These are phyloP conservation scores for Notolabrus celidotus DNA, from an alignment of 2,797 vertebrate genomes.

Conservation along the genomic window DNA sequence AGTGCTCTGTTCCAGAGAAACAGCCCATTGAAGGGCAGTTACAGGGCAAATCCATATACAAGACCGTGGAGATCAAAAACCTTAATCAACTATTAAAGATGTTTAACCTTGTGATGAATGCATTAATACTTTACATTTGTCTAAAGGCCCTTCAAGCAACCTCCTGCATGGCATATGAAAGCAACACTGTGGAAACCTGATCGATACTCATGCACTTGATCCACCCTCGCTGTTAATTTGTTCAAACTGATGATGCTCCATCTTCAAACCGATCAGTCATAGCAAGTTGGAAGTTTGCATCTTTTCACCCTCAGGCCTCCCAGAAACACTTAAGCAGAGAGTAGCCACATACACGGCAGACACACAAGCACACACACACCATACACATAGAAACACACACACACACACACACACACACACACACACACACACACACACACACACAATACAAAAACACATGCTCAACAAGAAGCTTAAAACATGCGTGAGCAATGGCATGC, in stretches of 20 bases:
- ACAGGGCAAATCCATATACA: background rate
- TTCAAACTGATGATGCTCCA: background rate
- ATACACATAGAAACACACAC: slow-evolving; percentile 16
- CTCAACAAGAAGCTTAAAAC: slow-evolving; percentile 20
- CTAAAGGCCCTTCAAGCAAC: slow-evolving; percentile 1
- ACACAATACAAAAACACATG: background rate
- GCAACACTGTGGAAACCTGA: slow-evolving; percentile 7
- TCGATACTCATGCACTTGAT: slow-evolving; percentile 2
- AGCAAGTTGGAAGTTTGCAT: background rate
- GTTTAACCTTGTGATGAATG: slow-evolving; percentile 17
- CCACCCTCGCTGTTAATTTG: background rate
- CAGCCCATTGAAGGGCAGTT: slow-evolving; percentile 10
- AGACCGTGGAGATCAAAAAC: slow-evolving; percentile 15
- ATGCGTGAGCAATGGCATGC: slow-evolving; percentile 55
- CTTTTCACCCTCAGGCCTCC: background rate
- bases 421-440: slow-evolving; percentile 16
- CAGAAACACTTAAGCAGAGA: slow-evolving; percentile 1
- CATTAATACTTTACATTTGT: background rate
- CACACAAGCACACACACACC: background rate
- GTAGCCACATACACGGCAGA: background rate
- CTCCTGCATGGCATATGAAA: background rate
- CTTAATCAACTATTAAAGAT: slow-evolving; percentile 1
- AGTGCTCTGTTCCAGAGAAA: slow-evolving; percentile 1
- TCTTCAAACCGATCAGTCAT: background rate
- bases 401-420: slow-evolving; percentile 3